phyloP scores from a whole-genome alignment of 2,888 invertebrate species.

The Melikaiella ostensackeni region DNA sequence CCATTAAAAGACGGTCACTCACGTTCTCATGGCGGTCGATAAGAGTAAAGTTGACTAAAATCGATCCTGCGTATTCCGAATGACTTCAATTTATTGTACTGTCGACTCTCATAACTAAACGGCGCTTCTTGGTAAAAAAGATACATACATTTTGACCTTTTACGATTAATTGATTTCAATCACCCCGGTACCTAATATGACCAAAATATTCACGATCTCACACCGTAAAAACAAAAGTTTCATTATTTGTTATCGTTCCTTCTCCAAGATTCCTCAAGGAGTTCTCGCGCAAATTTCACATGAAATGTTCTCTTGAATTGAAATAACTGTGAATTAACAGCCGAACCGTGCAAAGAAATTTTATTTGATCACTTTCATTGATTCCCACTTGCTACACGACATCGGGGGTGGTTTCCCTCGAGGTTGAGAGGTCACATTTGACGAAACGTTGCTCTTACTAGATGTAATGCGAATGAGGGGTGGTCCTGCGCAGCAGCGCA shows the following conservation, averaged over 20 bases:
- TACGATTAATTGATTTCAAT: neutral
- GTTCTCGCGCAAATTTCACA: neutral
- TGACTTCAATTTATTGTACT: neutral
- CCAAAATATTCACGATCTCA: neutral
- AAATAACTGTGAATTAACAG: neutral
- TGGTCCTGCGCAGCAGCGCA: constrained; percentile 71
- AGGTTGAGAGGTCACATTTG: constrained; percentile 43
- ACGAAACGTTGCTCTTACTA: constrained; percentile 60
- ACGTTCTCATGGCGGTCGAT: constrained; percentile 35
- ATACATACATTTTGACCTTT: neutral
- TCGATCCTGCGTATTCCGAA: constrained; percentile 12
- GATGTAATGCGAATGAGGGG: constrained; percentile 67
- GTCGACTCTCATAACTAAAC: neutral
- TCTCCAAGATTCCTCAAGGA: neutral
- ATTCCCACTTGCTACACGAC: constrained; percentile 45
- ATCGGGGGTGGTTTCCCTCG: constrained; percentile 45
- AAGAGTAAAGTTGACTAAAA: constrained; percentile 21
- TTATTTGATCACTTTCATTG: neutral
- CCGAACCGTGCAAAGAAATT: neutral
- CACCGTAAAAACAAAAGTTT: neutral
- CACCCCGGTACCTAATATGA: neutral
- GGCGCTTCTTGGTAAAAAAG: neutral
- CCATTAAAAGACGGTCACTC: constrained; percentile 16
- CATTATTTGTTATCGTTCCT: neutral
- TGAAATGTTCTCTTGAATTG: neutral